Base-by-base conservation (phyloP, 1,140 invertebrate species). In the Trichonephila clavipes region DNA sequence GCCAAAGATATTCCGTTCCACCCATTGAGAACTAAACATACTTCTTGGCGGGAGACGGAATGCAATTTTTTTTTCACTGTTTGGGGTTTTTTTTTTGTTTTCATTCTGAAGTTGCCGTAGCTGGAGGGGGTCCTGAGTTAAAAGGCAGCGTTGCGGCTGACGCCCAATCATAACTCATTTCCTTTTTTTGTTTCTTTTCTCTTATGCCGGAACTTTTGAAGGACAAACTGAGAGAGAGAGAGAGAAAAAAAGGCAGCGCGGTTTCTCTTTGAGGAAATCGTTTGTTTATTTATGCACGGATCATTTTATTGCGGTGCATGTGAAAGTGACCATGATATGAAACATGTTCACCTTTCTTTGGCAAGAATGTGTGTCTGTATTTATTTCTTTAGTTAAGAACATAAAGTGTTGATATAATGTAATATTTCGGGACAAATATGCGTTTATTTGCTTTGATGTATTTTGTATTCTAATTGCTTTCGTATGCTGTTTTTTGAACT, bases 141-240 rank as follows among this genome's bases (percentile, higher is more conserved):
- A 82, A 90, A 81, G 88, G 72, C 64, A 82, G 51, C 21, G 44
- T 90, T 88, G 8, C 58, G 87, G 87, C 87, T 88, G 66, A 90
- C 89, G 89, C 89, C 89, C 77, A 90, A 59, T 64, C 40, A 90
- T 90, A 82, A 82, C 61, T 90, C 77, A 90, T 88, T 88, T 64
- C 44, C 66, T 24, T 89, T 77, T 72, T 72, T 72, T 89, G 1
- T 24, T 89, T 62, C 24, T 81, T 61, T 82, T 72, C 40, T 61
- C 69, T 81, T 16, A 58, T 90, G 72, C 89, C 89, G 89, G 89
- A 90, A 90, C 89, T 51, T 90, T 81, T 90, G 89, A 90, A 90
- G 89, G 89, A 59, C 89, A 90, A 64, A 72, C 16, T 12, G 3
- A 4, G 83, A n/a, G 51, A 85, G 21, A 59, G 51, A 85, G 59